Percentiles rank a stretch among this genome's conserved stretches.
Evolutionary conservation across 1,140 invertebrate genomes (phyloP).

Genomic region (Zeugodacus cucurbitae): DNA sequence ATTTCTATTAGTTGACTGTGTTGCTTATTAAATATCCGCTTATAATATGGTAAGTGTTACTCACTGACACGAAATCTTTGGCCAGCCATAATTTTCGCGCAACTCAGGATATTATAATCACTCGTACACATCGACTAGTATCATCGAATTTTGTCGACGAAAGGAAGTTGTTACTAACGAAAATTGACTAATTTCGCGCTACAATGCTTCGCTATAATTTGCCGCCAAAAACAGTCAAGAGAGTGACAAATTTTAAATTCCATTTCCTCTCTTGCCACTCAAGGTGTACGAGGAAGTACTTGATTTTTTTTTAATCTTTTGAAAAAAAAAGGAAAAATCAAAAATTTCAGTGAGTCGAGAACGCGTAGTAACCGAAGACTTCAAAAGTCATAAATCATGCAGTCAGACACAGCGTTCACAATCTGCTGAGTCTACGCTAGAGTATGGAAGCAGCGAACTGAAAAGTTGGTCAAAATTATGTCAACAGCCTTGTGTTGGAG

Average conservation of each 20-base stretch:
- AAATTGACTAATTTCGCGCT: constrained; percentile 9
- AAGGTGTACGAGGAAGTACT: background rate
- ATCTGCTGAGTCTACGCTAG: background rate
- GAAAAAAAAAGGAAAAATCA: background rate
- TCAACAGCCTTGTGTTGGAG: background rate
- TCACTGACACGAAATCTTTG: background rate
- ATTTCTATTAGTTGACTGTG: background rate
- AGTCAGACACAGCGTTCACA: background rate
- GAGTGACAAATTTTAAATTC: background rate
- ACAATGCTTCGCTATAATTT: background rate
- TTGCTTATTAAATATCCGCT: background rate
- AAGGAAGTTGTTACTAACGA: background rate
- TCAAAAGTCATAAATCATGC: background rate
- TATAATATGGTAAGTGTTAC: background rate
- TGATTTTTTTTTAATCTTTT: background rate
- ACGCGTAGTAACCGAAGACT: background rate
- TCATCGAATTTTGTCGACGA: background rate
- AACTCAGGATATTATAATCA: background rate
- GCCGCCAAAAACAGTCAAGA: background rate
- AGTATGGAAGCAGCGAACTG: background rate
- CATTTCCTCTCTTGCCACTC: background rate
- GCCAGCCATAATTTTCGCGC: background rate
- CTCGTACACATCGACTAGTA: background rate
- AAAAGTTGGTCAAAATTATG: background rate
- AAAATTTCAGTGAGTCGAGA: background rate